These are phyloP conservation scores for Charaxes varanes DNA, from an alignment of 1,140 invertebrate species.

Conservation along the genomic window DNA sequence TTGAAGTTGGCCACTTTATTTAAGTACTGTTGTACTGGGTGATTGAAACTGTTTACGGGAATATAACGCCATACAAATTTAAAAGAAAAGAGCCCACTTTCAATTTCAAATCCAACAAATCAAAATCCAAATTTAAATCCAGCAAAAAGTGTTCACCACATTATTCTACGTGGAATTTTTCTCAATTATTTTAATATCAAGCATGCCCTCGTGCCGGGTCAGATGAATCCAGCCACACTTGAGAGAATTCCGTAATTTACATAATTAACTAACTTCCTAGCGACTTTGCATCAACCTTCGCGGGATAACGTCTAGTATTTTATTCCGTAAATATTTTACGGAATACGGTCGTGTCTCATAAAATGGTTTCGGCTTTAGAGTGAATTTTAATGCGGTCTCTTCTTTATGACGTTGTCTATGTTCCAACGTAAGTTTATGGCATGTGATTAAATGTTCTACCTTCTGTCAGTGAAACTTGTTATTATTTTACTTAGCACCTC, in stretches of 20 bases:
- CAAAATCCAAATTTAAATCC: no score
- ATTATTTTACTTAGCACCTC: no score
- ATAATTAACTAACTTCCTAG: constrained; percentile 55
- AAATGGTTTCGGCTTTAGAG: constrained; percentile 20
- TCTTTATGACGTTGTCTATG: constrained; percentile 17
- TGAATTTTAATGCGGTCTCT: constrained; percentile 17
- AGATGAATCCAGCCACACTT: constrained; percentile 48
- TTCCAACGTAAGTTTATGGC: constrained; percentile 8
- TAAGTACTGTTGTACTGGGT: no score
- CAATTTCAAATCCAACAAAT: no score
- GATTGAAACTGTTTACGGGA: no score
- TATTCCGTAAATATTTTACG: constrained; percentile 24
- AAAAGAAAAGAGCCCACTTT: no score
- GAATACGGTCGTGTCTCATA: constrained; percentile 15
- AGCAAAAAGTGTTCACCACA: no score
- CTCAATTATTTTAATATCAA: no score
- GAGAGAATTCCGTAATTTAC: constrained; percentile 47
- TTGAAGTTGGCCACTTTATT: no score
- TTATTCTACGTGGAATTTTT: no score
- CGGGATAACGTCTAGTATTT: constrained; percentile 23
- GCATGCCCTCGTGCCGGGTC: constrained; percentile 20
- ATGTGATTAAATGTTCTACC: constrained; percentile 5
- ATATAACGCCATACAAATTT: no score
- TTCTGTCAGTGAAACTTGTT: no score
- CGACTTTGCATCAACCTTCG: constrained; percentile 34